These are phyloP conservation scores for Enteromius trimaculatus DNA, from an alignment of 2,797 vertebrate species.

Conservation along the genomic window DNA sequence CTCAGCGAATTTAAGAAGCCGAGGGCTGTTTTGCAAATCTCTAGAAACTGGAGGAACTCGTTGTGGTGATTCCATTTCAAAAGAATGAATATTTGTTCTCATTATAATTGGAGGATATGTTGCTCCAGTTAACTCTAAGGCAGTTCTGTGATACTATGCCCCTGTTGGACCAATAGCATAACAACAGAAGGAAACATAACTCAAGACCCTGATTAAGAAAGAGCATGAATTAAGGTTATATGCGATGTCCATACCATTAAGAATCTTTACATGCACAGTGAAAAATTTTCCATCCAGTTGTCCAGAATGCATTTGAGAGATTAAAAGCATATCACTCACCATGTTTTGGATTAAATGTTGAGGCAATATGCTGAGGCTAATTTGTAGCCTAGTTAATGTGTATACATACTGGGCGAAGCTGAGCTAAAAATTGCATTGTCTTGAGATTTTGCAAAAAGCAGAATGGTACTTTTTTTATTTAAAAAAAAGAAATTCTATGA, in stretches of 20 bases:
- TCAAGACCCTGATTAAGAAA: slow-evolving; percentile 22
- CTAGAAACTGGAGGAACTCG: slow-evolving; percentile 33
- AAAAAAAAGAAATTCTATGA: not conserved
- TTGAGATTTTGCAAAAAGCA: slow-evolving; percentile 3
- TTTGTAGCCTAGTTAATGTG: not conserved
- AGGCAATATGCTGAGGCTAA: not conserved
- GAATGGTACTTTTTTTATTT: not conserved
- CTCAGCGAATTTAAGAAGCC: slow-evolving; percentile 37
- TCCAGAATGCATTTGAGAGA: not conserved
- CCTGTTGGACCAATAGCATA: slow-evolving; percentile 18
- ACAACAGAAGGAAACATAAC: slow-evolving; percentile 24
- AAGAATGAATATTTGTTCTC: slow-evolving; percentile 43
- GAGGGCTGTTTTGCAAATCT: slow-evolving; percentile 46
- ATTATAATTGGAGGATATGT: slow-evolving; percentile 51
- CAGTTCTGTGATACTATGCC: slow-evolving; percentile 31
- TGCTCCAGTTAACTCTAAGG: slow-evolving; percentile 35
- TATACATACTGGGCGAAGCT: not conserved
- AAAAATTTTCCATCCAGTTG: not conserved
- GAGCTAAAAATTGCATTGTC: not conserved
- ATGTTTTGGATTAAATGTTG: not conserved
- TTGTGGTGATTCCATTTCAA: slow-evolving; percentile 35
- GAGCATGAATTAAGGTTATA: slow-evolving; percentile 19
- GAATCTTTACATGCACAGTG: not conserved
- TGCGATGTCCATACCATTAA: not conserved
- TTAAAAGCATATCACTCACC: not conserved